phyloP scores from a whole-genome alignment of 2,797 vertebrate species.

The Tragopan temminckii region DNA sequence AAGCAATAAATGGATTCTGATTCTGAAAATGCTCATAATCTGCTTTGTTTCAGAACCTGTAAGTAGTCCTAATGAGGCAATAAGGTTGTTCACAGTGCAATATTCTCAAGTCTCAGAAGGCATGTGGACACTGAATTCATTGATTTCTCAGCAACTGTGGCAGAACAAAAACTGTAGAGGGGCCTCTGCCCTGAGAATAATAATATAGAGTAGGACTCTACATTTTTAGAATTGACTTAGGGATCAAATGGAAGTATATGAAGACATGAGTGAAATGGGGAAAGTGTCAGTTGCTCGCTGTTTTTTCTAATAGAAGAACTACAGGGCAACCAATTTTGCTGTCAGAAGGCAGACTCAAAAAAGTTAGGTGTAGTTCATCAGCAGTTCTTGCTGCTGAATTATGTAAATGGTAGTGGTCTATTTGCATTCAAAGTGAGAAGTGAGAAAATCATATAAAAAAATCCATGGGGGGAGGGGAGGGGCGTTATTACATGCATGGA shows the following conservation, averaged over 20 bases:
- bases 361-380: not conserved
- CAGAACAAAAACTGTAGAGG: not conserved
- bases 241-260: not conserved
- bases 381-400: not conserved
- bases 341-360: not conserved
- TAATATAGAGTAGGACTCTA: not conserved
- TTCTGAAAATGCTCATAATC: not conserved
- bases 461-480: not conserved
- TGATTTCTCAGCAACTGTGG: not conserved
- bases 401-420: rapidly evolving
- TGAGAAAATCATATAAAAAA: not conserved
- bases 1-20: not conserved
- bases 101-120: not conserved
- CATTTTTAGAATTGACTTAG: not conserved
- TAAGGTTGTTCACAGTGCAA: not conserved
- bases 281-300: not conserved
- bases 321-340: not conserved
- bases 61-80: not conserved
- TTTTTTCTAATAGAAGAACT: not conserved
- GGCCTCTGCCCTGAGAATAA: not conserved
- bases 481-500: not conserved
- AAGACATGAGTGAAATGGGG: not conserved
- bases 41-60: not conserved
- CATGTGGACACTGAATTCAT: not conserved
- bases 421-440: not conserved